Conservation (phyloP, 2,797 vertebrate genomes). For the Amblyopsis hoosieri region DNA sequence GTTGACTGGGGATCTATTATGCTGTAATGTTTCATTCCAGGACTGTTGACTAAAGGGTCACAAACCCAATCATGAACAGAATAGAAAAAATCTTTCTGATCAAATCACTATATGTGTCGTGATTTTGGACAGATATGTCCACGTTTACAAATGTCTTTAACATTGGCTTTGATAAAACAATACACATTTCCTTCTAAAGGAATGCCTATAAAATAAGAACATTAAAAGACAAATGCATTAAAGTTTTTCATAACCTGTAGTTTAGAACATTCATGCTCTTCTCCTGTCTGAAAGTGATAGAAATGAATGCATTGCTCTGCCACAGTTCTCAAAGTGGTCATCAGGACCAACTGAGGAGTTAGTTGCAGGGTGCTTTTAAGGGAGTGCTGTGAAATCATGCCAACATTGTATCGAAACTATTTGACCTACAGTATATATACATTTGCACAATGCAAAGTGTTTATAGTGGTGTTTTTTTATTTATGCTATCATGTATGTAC, state of each 20-base stretch:
- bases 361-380: too few species aligned
- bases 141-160: not conserved
- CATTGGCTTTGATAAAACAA: not conserved
- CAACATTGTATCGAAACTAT: too few species aligned
- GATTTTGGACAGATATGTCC: conserved; percentile 1
- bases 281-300: not conserved
- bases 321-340: too few species aligned
- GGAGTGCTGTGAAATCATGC: too few species aligned
- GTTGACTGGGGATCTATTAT: conserved; percentile 59
- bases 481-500: too few species aligned
- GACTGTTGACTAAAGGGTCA: conserved; percentile 54
- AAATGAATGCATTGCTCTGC: too few species aligned
- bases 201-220: too few species aligned
- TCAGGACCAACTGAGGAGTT: too few species aligned
- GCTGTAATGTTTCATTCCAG: conserved; percentile 53
- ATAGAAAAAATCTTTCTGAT: conserved; percentile 30
- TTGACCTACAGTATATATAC: too few species aligned
- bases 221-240: too few species aligned
- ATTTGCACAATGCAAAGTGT: too few species aligned
- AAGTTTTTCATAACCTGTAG: not conserved
- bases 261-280: conserved; percentile 4
- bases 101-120: conserved; percentile 18
- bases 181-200: not conserved
- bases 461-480: too few species aligned
- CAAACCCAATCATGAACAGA: conserved; percentile 46